Base-by-base conservation (phyloP, 2,797 vertebrate species). In the Manis javanica region DNA sequence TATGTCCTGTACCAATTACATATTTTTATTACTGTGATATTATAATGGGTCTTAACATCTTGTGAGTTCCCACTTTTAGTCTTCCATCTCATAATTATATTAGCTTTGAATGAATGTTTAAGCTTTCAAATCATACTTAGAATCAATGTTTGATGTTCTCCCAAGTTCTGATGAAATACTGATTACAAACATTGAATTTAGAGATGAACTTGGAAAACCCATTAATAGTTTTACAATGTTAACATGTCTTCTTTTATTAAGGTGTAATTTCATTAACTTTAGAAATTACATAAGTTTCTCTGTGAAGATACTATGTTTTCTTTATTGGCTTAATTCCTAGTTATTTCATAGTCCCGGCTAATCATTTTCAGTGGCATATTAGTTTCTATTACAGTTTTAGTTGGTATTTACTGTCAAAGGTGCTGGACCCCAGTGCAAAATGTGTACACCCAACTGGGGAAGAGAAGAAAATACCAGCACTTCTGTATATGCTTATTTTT, bases 61-160 rank as follows among this genome's bases (percentile, higher is more conserved):
- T 71, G 11, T 24, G 77, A 74, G 34, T 49, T 90, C 26, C 39
- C 18, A 90, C 19, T 74, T 94, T 92, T 42, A 83, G 18, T 87
- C 26, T 59, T 69, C n/a, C 9, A 81, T 88, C 82, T 92, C 63
- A 81, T 94, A 92, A 69, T 69, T 83, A 26, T 23, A 53, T 92
- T 59, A 75, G 23, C 34, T 93, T 88, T 77, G 21, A 21, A 77
- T 64, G 37, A 91, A 24, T 39, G 26, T 85, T 84, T 85, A 94
- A 94, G 78, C n/a, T 66, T 92, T 51, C 29, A 42, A 37, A 71
- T 94, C 77, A 87, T 78, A 94, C 89, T 89, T 94, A 82, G 29
- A 87, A 77, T 51, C 31, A 85, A 2, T 64, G 26, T 77, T 95
- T 90, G 75, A 85, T 90, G 31, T 68, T 78, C 75, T n/a, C 69